These are phyloP conservation scores for Lumbricus terrestris DNA, from an alignment of 2,888 invertebrate species.

Conservation along the genomic window DNA sequence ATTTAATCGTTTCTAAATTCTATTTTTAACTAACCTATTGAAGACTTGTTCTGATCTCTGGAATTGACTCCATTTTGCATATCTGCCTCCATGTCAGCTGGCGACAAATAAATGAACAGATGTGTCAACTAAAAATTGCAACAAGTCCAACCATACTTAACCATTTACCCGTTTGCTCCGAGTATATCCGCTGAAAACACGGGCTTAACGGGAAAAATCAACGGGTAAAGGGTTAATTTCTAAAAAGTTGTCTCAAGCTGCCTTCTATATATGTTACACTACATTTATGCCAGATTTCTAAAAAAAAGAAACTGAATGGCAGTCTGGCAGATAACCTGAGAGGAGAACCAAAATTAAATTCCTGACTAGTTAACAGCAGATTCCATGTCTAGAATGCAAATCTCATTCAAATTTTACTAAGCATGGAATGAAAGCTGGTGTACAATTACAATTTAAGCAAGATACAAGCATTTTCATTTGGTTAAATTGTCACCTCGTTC, in stretches of 20 bases:
- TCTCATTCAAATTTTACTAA: background rate
- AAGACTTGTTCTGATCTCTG: conserved; percentile 7
- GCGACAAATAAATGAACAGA: background rate
- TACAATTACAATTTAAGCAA: background rate
- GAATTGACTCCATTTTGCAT: background rate
- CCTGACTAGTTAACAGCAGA: background rate
- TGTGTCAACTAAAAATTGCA: background rate
- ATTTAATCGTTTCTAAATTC: background rate
- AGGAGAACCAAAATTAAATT: background rate
- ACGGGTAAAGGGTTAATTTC: no score
- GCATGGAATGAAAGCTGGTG: background rate
- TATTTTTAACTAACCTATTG: background rate
- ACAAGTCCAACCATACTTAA: background rate
- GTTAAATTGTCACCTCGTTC: background rate
- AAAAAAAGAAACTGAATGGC: background rate
- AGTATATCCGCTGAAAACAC: no score
- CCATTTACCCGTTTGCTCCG: no score
- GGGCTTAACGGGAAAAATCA: no score
- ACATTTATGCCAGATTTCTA: no score
- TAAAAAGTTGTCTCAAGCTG: no score
- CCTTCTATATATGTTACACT: background rate
- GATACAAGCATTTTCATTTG: background rate
- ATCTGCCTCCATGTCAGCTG: background rate
- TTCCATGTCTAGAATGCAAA: background rate
- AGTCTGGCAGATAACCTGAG: background rate